These are phyloP conservation scores for Egretta garzetta DNA, from an alignment of 2,113 vertebrate genomes.

Conservation along the genomic window DNA sequence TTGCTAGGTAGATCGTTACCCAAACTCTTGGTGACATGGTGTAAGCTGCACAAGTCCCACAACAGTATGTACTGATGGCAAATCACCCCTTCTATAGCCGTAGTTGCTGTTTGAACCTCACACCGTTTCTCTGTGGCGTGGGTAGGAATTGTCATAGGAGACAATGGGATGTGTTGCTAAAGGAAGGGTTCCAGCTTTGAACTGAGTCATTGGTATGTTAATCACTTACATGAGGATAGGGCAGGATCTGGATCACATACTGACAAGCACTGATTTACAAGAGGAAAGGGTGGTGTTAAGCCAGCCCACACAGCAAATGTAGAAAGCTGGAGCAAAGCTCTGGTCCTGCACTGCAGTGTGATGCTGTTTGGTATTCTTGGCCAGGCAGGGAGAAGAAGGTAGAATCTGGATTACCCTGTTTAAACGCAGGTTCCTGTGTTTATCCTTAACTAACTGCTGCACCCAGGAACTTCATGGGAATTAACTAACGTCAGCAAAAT, in stretches of 20 bases:
- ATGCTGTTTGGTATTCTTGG: background rate
- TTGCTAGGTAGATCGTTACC: background rate
- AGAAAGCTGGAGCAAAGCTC: background rate
- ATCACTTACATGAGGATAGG: conserved; percentile 11
- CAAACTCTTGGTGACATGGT: background rate
- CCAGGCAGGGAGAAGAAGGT: background rate
- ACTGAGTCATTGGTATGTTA: conserved; percentile 49
- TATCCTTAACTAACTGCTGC: background rate
- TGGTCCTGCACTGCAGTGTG: background rate
- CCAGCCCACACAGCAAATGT: conserved; percentile 13
- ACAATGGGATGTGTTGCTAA: background rate
- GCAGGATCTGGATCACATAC: background rate
- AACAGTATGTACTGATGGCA: background rate
- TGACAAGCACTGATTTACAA: conserved; percentile 29
- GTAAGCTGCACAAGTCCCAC: background rate
- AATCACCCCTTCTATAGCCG: background rate
- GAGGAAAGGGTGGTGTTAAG: conserved; percentile 19
- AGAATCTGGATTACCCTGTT: background rate
- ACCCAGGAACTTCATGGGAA: background rate
- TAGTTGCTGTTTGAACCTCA: background rate
- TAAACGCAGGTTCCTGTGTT: background rate
- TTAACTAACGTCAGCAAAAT: background rate
- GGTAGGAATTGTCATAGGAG: background rate
- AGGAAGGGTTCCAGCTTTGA: conserved; percentile 20
- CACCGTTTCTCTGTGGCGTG: accelerated